A percentile compares a stretch with the other conserved stretches of the same genome.
These are phyloP conservation scores for Lobophora halterata DNA, from an alignment of 2,888 invertebrate genomes.

Conservation along the genomic window DNA sequence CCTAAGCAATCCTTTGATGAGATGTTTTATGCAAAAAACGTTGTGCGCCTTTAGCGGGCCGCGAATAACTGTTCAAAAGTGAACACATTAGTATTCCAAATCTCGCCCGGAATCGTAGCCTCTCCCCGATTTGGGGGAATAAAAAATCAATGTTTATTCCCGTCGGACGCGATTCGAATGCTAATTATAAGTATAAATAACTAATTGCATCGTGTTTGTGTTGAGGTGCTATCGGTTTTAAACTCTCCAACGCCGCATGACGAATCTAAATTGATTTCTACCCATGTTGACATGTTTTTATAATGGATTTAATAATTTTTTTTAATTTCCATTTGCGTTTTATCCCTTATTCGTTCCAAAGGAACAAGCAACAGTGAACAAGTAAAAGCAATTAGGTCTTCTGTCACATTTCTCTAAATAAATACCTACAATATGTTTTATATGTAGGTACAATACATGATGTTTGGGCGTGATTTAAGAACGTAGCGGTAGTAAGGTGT, in stretches of 20 bases:
- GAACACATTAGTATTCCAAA: conserved; percentile 78
- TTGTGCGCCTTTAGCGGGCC: conserved; percentile 72
- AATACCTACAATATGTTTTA: conserved; percentile 10
- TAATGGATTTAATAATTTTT: conserved; percentile 40
- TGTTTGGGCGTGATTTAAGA: conserved; percentile 24
- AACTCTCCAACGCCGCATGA: conserved; percentile 42
- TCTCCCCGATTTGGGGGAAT: conserved; percentile 73
- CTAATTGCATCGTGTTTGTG: conserved; percentile 73
- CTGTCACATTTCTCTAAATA: conserved; percentile 6
- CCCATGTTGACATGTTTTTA: conserved; percentile 34
- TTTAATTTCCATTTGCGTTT: conserved; percentile 33
- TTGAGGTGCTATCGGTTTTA: conserved; percentile 53
- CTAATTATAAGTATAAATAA: conserved; percentile 65
- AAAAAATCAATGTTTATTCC: conserved; percentile 81
- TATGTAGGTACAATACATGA: background rate
- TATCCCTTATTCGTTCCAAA: conserved; percentile 17
- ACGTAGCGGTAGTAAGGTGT: conserved; percentile 48
- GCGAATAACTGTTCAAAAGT: conserved; percentile 78
- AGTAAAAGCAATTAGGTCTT: conserved; percentile 18
- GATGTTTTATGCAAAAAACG: conserved; percentile 82
- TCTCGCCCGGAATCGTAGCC: conserved; percentile 56
- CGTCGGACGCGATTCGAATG: conserved; percentile 72
- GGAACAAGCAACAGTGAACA: conserved; percentile 11
- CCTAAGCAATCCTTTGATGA: conserved; percentile 80
- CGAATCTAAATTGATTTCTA: conserved; percentile 43